Percentiles rank a stretch among this genome's conserved stretches.
Evolutionary conservation across 1,140 invertebrate species (phyloP).

Genomic region (Aricia agestis): DNA sequence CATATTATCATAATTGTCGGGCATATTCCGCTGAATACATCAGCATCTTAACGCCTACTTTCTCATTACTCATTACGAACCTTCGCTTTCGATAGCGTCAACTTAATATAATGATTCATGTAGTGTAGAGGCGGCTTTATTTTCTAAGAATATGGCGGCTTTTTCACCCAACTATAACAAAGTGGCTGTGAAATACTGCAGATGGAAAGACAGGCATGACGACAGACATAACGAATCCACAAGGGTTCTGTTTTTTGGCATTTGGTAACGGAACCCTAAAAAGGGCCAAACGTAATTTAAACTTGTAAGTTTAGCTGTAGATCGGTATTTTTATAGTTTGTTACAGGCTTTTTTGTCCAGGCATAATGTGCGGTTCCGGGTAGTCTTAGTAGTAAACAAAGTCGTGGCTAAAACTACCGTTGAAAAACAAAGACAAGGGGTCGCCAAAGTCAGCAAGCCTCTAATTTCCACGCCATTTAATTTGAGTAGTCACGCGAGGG

Average conservation of each 20-base stretch:
- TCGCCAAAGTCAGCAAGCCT: neutral
- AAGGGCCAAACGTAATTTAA: too few species aligned
- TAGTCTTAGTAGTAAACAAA: neutral
- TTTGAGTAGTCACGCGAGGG: neutral
- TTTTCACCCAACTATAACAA: too few species aligned
- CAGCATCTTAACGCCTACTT: neutral
- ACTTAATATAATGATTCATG: neutral
- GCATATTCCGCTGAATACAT: neutral
- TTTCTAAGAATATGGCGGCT: neutral
- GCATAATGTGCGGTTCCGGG: neutral
- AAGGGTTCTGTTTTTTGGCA: too few species aligned
- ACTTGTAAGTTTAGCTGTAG: too few species aligned
- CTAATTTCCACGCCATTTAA: neutral
- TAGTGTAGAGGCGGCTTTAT: neutral
- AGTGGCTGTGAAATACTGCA: too few species aligned
- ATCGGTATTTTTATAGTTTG: too few species aligned
- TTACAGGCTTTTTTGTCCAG: too few species aligned
- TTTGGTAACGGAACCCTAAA: too few species aligned
- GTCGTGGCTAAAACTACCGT: neutral
- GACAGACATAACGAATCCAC: too few species aligned
- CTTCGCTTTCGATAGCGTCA: neutral
- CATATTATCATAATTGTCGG: too few species aligned
- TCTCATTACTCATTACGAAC: neutral
- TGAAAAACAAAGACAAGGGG: slow-evolving; percentile 2
- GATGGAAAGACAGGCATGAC: too few species aligned